phyloP scores from a whole-genome alignment of 2,888 invertebrate species.

The Temnothorax rugatulus region DNA sequence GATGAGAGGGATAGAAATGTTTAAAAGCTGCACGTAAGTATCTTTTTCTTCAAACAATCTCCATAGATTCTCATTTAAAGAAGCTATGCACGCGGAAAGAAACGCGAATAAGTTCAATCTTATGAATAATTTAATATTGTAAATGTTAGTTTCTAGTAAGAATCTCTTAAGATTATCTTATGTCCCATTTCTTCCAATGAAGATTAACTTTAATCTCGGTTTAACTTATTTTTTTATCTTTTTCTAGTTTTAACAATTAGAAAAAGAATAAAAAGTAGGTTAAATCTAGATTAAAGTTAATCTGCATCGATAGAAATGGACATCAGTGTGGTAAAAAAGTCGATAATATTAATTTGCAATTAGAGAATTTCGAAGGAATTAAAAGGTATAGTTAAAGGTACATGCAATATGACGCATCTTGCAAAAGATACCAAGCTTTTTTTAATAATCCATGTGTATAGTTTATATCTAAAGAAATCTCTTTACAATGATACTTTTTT shows the following conservation, averaged over 20 bases:
- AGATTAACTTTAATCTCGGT: too few species aligned
- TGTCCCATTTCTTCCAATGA: too few species aligned
- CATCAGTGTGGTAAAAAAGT: neutral
- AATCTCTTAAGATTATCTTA: neutral
- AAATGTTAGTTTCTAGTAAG: neutral
- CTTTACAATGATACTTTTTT: neutral
- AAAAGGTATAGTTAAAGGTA: neutral
- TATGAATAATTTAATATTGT: neutral
- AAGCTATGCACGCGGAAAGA: neutral
- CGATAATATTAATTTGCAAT: neutral
- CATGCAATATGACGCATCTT: neutral
- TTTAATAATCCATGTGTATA: neutral
- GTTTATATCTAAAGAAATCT: neutral
- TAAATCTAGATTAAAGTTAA: neutral
- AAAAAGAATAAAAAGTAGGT: neutral
- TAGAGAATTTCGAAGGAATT: neutral
- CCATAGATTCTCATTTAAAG: neutral
- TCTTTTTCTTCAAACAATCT: slow-evolving; percentile 11
- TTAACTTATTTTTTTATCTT: too few species aligned
- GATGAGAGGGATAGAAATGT: slow-evolving; percentile 84
- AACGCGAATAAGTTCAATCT: neutral
- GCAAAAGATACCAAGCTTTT: neutral
- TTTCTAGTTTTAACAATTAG: neutral
- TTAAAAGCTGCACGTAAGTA: slow-evolving; percentile 81
- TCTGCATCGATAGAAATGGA: neutral